Percentiles rank a stretch among this genome's conserved stretches.
Evolutionary conservation across 2,113 vertebrate species (phyloP).

Genomic region (Petromus typicus): DNA sequence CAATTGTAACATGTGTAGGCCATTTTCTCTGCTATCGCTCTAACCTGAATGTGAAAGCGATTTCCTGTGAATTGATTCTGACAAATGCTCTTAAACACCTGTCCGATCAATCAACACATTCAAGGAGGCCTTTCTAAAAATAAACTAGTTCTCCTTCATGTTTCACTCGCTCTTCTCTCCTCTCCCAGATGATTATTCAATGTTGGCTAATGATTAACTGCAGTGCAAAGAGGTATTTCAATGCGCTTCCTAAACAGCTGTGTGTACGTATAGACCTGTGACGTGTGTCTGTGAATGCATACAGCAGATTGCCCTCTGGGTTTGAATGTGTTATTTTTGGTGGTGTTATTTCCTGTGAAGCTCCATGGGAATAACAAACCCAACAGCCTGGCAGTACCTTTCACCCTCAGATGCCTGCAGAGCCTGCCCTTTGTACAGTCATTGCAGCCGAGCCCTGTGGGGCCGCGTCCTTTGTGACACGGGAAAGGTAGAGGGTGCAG

Average conservation of each 20-base stretch:
- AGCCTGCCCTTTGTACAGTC: slow-evolving; percentile 35
- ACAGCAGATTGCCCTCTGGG: neutral
- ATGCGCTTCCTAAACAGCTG: neutral
- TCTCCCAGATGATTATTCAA: slow-evolving; percentile 1
- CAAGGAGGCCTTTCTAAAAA: slow-evolving; percentile 69
- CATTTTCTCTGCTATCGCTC: neutral
- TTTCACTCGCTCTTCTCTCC: neutral
- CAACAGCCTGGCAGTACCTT: neutral
- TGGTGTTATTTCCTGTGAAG: slow-evolving; percentile 45
- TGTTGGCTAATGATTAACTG: slow-evolving; percentile 54
- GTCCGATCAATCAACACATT: slow-evolving; percentile 53
- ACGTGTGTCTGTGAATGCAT: neutral
- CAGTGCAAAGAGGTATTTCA: neutral
- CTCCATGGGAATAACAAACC: slow-evolving; percentile 50
- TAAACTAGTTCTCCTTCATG: slow-evolving; percentile 30
- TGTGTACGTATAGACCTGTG: neutral
- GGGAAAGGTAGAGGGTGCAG: neutral
- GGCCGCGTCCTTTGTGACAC: neutral
- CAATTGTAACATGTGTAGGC: slow-evolving; percentile 53
- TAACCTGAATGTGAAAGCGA: slow-evolving; percentile 48
- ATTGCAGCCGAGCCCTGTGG: neutral
- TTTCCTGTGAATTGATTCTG: slow-evolving; percentile 63
- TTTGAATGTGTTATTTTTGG: slow-evolving; percentile 37
- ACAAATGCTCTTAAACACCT: slow-evolving; percentile 61
- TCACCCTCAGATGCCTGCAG: slow-evolving; percentile 18